phyloP scores from a whole-genome alignment of 2,113 vertebrate species.

The Zosterops pallidus region DNA sequence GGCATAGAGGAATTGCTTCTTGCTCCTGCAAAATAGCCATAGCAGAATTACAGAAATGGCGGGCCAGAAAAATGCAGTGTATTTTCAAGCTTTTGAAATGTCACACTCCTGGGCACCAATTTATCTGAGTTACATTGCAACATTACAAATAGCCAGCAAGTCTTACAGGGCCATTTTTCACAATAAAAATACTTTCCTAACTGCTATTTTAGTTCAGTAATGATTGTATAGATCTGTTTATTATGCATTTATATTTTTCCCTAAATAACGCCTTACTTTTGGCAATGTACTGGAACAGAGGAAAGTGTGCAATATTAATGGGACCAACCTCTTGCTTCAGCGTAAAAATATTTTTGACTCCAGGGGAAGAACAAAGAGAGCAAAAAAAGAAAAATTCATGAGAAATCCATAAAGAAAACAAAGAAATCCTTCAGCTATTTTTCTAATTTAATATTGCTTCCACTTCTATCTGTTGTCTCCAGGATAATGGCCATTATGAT shows the following conservation, averaged over 20 bases:
- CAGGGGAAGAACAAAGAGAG: not conserved
- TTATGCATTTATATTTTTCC: slow-evolving; percentile 72
- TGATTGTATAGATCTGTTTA: slow-evolving; percentile 73
- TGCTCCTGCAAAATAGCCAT: slow-evolving; percentile 68
- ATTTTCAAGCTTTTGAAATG: slow-evolving; percentile 74
- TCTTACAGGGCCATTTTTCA: slow-evolving; percentile 78
- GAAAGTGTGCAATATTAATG: slow-evolving; percentile 60
- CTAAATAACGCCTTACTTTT: slow-evolving; percentile 70
- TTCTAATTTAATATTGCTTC: slow-evolving; percentile 58
- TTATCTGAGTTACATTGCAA: slow-evolving; percentile 78
- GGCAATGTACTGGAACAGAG: slow-evolving; percentile 51
- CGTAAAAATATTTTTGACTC: slow-evolving; percentile 46
- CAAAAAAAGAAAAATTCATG: not conserved
- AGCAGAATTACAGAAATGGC: slow-evolving; percentile 68
- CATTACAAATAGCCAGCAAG: slow-evolving; percentile 74
- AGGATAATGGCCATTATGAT: slow-evolving; percentile 46
- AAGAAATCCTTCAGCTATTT: slow-evolving; percentile 57
- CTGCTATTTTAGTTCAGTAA: slow-evolving; percentile 74
- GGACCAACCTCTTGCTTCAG: slow-evolving; percentile 48
- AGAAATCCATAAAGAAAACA: slow-evolving; percentile 59
- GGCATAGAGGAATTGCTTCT: slow-evolving; percentile 71
- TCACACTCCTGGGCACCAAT: slow-evolving; percentile 75
- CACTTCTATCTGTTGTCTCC: slow-evolving; percentile 40
- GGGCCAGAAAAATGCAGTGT: slow-evolving; percentile 64
- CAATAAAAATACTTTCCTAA: slow-evolving; percentile 75